A percentile compares a stretch with the other conserved stretches of the same genome.
Evolutionary conservation across 1,140 invertebrate species (phyloP).

Genomic region (Zeugodacus cucurbitae): DNA sequence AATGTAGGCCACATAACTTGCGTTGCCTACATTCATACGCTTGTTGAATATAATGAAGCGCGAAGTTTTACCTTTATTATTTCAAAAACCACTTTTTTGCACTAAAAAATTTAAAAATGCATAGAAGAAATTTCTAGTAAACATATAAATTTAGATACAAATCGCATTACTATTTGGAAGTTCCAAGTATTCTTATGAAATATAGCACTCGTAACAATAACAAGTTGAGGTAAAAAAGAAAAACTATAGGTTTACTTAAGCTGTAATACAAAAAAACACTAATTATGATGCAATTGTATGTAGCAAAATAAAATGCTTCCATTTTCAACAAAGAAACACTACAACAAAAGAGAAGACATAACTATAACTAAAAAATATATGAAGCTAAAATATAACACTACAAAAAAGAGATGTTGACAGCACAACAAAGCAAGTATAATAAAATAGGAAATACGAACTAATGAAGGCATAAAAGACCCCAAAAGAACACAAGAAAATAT

Average conservation of each 20-base stretch:
- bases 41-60: too few species aligned
- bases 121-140: too few species aligned
- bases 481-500: neutral
- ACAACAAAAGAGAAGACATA: neutral
- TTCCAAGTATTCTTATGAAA: conserved; percentile 24
- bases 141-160: too few species aligned
- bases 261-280: neutral
- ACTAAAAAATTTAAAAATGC: too few species aligned
- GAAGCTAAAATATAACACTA: neutral
- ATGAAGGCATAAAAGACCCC: neutral
- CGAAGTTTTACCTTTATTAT: too few species aligned
- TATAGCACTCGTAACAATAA: conserved; percentile 24
- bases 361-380: neutral
- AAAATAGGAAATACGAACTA: neutral
- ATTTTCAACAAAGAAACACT: neutral
- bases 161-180: neutral
- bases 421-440: neutral
- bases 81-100: too few species aligned
- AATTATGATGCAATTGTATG: neutral
- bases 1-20: too few species aligned
- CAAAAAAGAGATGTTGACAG: neutral
- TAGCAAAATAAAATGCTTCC: conserved; percentile 21
- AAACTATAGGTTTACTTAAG: neutral
- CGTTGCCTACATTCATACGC: too few species aligned
- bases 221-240: neutral